These are phyloP conservation scores for Boleophthalmus pectinirostris DNA, from an alignment of 2,113 vertebrate genomes.

Conservation along the genomic window DNA sequence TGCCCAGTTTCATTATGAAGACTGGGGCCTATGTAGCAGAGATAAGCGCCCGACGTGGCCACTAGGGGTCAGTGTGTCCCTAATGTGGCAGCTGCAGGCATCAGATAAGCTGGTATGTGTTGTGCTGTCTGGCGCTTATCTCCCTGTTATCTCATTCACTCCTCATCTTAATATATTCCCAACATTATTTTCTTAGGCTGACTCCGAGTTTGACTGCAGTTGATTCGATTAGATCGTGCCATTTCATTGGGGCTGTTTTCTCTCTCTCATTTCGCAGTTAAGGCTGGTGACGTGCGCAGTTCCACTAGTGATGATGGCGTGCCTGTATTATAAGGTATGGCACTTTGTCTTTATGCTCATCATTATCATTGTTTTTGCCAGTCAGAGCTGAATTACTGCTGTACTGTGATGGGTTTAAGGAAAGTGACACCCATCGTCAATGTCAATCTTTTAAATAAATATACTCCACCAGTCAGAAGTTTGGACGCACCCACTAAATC, in stretches of 20 bases:
- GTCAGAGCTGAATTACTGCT: background rate
- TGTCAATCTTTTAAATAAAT: too few species aligned
- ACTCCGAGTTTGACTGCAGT: constrained; percentile 31
- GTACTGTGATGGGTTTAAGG: background rate
- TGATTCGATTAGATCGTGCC: constrained; percentile 15
- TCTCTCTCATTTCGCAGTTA: constrained; percentile 73
- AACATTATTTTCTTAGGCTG: constrained; percentile 29
- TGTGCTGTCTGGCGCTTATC: constrained; percentile 24
- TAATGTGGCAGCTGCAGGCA: constrained; percentile 27
- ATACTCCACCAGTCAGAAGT: too few species aligned
- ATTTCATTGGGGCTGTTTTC: constrained; percentile 39
- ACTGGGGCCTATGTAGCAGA: background rate
- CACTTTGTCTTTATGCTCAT: constrained; percentile 31
- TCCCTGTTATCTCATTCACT: constrained; percentile 22
- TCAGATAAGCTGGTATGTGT: constrained; percentile 16
- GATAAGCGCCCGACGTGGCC: constrained; percentile 34
- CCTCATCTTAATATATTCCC: constrained; percentile 10
- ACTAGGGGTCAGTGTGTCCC: constrained; percentile 84
- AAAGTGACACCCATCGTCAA: background rate
- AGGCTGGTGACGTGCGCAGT: constrained; percentile 81
- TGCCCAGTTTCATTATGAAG: background rate
- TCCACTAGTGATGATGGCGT: constrained; percentile 80
- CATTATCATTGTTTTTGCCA: constrained; percentile 32
- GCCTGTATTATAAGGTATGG: constrained; percentile 91
- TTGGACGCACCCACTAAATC: too few species aligned